Evolutionary conservation across 2,113 vertebrate species (phyloP).

Genomic region (Datnioides undecimradiatus): DNA sequence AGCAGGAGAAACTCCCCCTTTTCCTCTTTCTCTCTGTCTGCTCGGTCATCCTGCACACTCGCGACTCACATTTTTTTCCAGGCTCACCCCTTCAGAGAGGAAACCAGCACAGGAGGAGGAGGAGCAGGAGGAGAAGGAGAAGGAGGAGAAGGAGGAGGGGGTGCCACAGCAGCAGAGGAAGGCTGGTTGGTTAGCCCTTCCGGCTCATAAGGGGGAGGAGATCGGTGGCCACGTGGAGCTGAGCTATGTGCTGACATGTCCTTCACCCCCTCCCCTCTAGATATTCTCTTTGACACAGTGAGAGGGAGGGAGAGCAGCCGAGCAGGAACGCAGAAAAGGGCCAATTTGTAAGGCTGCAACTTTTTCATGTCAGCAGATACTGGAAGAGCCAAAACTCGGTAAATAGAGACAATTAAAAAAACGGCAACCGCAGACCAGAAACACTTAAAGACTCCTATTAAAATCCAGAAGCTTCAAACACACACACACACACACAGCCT

Average conservation of each 20-base stretch:
- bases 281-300: constrained; percentile 40
- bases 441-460: not conserved
- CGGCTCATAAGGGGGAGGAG: constrained; percentile 71
- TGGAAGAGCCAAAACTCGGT: not conserved
- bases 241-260: constrained; percentile 81
- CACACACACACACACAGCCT: not conserved
- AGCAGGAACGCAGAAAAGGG: constrained; percentile 7
- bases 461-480: not conserved
- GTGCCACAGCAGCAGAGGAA: constrained; percentile 75
- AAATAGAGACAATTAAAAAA: not conserved
- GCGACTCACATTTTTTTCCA: constrained; percentile 12
- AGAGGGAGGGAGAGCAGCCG: too few relatives aligned
- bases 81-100: constrained; percentile 38
- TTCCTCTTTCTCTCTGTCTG: constrained; percentile 25
- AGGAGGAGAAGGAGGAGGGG: constrained; percentile 31
- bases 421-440: not conserved
- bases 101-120: constrained; percentile 32
- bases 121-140: constrained; percentile 11
- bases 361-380: constrained; percentile 8
- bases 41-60: constrained; percentile 31
- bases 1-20: constrained; percentile 57
- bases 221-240: constrained; percentile 80
- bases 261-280: constrained; percentile 45
- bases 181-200: constrained; percentile 69
- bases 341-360: constrained; percentile 1